Base-by-base conservation (phyloP, 2,888 invertebrate genomes). In the Nomada lathburiana region DNA sequence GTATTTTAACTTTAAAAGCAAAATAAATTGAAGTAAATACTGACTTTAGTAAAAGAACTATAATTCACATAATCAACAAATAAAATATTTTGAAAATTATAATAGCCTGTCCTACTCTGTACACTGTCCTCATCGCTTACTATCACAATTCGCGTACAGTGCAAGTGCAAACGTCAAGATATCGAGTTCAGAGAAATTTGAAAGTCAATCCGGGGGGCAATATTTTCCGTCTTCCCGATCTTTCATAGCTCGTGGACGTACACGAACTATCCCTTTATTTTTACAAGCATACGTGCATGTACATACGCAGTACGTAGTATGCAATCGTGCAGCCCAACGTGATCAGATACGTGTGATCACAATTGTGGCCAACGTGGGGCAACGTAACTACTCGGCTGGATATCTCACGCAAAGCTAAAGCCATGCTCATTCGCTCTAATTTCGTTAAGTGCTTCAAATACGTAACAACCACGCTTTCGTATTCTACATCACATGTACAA, bases 391-490 rank as follows among this genome's bases (percentile, higher is more conserved):
- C 52, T 55, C 69, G 26, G 55, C n/a, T 71, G 76, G 72, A 83
- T 80, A 76, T 79, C 79, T 59, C 79, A 76, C 76, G 83, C 83
- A 79, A 80, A 76, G 69, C 53, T 52, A 11, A 53, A 36, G 26
- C 29, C 76, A 70, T 73, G 76, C 79, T 83, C 72, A 76, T 65
- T 83, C 72, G 69, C 72, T 64, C 73, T 83, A 83, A 84, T 84
- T 84, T 84, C 76, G 76, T 84, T 80, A 80, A 84, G 79, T 84
- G 80, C 71, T 79, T 80, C 65, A 70, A 83, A 42, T 83, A 83
- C 75, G 80, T 84, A 83, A 83, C 83, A 52, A 53, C 72, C 53
- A 20, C 47, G 59, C 36, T 59, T 68, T 75, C 62, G 74, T 71
- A 82, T 82, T 60, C 70, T 13, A 47, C 5, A 29, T 83, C 79